Evolutionary conservation across 1,140 invertebrate genomes (phyloP).

Genomic region (Dendrolimus kikuchii): DNA sequence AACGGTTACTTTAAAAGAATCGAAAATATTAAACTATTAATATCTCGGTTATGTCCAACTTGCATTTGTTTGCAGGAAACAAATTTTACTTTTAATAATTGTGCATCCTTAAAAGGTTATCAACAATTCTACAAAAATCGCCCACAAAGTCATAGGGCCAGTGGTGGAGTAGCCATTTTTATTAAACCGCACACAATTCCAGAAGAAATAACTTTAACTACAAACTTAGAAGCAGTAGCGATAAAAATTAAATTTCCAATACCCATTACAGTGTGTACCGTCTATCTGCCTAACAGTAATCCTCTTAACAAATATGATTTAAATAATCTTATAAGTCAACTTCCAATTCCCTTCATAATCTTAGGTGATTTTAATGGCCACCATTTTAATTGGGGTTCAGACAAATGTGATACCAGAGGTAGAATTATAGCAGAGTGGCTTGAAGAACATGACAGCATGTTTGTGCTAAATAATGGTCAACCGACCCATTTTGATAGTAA

Average conservation of each 20-base stretch:
- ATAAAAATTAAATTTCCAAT: conserved; percentile 17
- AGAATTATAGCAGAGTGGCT: conserved; percentile 25
- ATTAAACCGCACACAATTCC: too few relatives aligned
- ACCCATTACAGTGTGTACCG: conserved; percentile 23
- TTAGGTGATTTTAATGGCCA: conserved; percentile 40
- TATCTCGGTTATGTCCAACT: conserved; percentile 11
- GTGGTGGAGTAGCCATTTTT: conserved; percentile 33
- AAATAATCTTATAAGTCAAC: conserved; percentile 26
- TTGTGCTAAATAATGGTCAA: conserved; percentile 29
- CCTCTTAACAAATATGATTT: conserved; percentile 21
- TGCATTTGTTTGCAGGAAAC: conserved; percentile 34
- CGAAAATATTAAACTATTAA: conserved; percentile 21
- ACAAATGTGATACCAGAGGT: conserved; percentile 26
- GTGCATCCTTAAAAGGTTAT: conserved; percentile 16
- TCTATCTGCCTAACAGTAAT: conserved; percentile 31
- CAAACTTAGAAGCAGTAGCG: conserved; percentile 30
- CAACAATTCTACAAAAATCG: conserved; percentile 21
- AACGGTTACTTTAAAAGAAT: conserved; percentile 18
- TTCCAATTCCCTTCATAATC: conserved; percentile 33
- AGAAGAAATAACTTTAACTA: conserved; percentile 23
- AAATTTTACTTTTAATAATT: conserved; percentile 23
- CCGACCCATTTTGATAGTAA: conserved; percentile 30
- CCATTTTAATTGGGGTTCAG: conserved; percentile 38
- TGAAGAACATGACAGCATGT: conserved; percentile 19
- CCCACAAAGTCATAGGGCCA: conserved; percentile 15